phyloP scores from a whole-genome alignment of 2,113 vertebrate species.

The Zosterops pallidus region DNA sequence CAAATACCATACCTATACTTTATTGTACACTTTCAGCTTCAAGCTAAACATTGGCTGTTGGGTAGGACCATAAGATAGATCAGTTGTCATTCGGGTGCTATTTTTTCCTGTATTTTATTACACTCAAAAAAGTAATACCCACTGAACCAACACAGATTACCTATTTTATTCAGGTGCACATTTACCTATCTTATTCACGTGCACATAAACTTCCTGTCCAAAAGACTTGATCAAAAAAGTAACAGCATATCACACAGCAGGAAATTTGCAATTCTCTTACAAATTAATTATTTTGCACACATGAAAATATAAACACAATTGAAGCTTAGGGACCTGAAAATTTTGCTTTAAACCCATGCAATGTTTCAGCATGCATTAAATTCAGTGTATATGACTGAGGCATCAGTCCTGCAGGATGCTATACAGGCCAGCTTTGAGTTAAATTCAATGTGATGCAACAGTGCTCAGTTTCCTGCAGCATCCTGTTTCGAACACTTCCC shows the following conservation, averaged over 20 bases:
- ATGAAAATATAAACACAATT: neutral
- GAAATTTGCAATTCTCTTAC: neutral
- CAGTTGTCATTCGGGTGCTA: neutral
- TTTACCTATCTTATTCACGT: neutral
- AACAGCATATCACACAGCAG: neutral
- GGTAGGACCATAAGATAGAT: neutral
- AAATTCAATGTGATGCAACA: neutral
- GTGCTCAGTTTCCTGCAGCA: neutral
- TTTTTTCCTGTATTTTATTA: neutral
- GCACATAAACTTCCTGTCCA: neutral
- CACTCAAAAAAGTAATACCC: neutral
- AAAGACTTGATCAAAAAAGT: neutral
- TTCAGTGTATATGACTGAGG: neutral
- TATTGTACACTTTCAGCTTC: neutral
- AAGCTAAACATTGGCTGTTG: neutral
- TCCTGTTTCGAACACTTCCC: neutral
- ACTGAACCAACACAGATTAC: neutral
- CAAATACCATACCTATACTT: neutral
- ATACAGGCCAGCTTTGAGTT: neutral
- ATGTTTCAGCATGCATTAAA: neutral
- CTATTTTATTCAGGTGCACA: neutral
- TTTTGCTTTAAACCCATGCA: neutral
- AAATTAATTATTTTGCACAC: neutral
- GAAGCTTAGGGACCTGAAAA: neutral
- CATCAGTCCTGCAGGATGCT: neutral